Evolutionary conservation across 2,113 vertebrate genomes (phyloP).

Genomic region (Ursus arctos): DNA sequence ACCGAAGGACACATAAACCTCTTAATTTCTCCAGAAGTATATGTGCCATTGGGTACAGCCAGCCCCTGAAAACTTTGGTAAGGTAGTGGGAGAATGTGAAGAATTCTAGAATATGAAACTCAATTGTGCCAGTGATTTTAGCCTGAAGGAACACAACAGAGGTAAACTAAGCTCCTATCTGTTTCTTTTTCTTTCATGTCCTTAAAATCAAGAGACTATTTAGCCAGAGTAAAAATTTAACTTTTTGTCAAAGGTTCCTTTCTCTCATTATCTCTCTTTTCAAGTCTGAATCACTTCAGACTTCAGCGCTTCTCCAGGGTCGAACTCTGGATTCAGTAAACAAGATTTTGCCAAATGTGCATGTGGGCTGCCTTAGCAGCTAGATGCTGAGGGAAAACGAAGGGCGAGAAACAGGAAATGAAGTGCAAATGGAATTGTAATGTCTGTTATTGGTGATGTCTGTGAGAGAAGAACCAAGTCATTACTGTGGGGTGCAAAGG

Average conservation of each 20-base stretch:
- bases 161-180: background rate
- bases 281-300: conserved; percentile 1
- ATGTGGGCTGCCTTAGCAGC: background rate
- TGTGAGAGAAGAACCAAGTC: conserved; percentile 21
- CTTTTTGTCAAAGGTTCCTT: conserved; percentile 39
- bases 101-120: background rate
- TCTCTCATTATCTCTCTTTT: conserved; percentile 4
- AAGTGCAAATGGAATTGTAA: conserved; percentile 65
- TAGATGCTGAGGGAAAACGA: conserved; percentile 53
- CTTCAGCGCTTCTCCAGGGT: background rate
- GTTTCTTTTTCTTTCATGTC: conserved; percentile 46
- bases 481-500: conserved; percentile 53
- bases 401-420: conserved; percentile 64
- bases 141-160: background rate
- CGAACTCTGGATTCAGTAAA: background rate
- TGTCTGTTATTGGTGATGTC: conserved; percentile 47
- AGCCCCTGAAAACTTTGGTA: background rate
- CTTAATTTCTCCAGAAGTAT: conserved; percentile 6
- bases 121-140: background rate
- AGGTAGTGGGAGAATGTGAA: background rate
- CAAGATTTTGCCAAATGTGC: background rate
- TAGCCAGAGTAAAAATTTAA: conserved; percentile 39
- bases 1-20: background rate
- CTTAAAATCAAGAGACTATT: conserved; percentile 39
- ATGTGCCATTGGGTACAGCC: background rate